phyloP scores from a whole-genome alignment of 2,113 vertebrate genomes.

The Dasyprocta punctata region DNA sequence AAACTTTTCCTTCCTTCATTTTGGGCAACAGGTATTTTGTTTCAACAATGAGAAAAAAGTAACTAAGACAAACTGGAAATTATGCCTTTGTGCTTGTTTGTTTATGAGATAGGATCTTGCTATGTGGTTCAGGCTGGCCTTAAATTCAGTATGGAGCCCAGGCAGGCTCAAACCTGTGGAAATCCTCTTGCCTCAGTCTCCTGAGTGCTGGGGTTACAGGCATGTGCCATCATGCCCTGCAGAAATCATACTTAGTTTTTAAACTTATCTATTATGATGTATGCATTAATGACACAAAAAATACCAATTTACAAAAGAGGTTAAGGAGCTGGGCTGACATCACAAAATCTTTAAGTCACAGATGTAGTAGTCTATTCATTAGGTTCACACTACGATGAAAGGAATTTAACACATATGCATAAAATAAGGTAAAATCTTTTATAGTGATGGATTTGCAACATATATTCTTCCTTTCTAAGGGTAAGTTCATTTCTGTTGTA shows the following conservation, averaged over 20 bases:
- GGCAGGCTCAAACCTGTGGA: neutral
- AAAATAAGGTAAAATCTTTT: neutral
- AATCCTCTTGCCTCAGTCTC: neutral
- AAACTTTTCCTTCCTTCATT: no score
- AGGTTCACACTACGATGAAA: neutral
- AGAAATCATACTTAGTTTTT: neutral
- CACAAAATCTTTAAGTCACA: neutral
- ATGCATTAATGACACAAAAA: neutral
- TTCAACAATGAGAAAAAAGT: no score
- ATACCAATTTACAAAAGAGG: neutral
- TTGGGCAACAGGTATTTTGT: no score
- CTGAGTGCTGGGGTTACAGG: neutral
- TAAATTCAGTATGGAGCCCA: no score
- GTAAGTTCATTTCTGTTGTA: conserved; percentile 11
- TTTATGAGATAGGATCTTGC: neutral
- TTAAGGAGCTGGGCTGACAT: neutral
- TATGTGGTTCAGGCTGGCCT: neutral
- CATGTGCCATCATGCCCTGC: neutral
- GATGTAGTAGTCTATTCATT: neutral
- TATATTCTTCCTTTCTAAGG: neutral
- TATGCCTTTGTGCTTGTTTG: neutral
- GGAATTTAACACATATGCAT: neutral
- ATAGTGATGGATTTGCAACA: neutral
- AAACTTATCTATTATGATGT: neutral
- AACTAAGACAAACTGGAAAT: no score